A percentile compares a stretch with the other conserved stretches of the same genome.
Evolutionary conservation across 64 coral and sea anemone genomes (phyloP).

Genomic region (Porites australiensis): DNA sequence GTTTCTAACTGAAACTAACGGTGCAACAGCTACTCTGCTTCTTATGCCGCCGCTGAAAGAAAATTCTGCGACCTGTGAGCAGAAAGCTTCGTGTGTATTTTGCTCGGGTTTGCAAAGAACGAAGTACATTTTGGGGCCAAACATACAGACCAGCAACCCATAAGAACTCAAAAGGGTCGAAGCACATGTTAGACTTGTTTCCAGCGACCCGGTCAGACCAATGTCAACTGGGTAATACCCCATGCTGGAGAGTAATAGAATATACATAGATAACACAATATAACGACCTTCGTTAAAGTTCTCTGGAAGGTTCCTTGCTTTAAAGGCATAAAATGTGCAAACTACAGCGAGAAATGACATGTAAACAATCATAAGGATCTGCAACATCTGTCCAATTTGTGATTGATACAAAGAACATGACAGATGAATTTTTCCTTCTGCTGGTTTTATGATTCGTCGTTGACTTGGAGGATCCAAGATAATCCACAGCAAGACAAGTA

Average conservation of each 20-base stretch:
- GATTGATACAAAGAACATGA: constrained; percentile 14
- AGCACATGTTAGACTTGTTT: not conserved
- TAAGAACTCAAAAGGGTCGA: constrained; percentile 34
- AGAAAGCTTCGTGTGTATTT: constrained; percentile 36
- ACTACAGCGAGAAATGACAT: constrained; percentile 1
- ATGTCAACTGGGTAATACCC: constrained; percentile 26
- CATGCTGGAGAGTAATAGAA: constrained; percentile 25
- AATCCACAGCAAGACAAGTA: constrained; percentile 23
- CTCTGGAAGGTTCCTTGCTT: constrained; percentile 29
- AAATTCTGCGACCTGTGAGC: constrained; percentile 30
- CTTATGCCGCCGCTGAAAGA: not conserved
- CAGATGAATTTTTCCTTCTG: not conserved
- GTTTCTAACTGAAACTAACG: not conserved
- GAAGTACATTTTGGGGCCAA: constrained; percentile 61
- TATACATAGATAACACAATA: constrained; percentile 46
- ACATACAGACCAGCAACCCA: constrained; percentile 64
- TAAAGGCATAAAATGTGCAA: constrained; percentile 49
- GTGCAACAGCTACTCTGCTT: not conserved
- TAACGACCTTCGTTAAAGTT: constrained; percentile 63
- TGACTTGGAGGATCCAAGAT: constrained; percentile 27
- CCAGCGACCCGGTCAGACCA: not conserved
- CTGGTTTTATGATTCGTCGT: not conserved
- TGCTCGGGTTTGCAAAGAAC: constrained; percentile 51
- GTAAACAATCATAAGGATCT: not conserved
- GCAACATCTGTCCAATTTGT: not conserved